These are phyloP conservation scores for Boleophthalmus pectinirostris DNA, from an alignment of 2,113 vertebrate genomes.

Conservation along the genomic window DNA sequence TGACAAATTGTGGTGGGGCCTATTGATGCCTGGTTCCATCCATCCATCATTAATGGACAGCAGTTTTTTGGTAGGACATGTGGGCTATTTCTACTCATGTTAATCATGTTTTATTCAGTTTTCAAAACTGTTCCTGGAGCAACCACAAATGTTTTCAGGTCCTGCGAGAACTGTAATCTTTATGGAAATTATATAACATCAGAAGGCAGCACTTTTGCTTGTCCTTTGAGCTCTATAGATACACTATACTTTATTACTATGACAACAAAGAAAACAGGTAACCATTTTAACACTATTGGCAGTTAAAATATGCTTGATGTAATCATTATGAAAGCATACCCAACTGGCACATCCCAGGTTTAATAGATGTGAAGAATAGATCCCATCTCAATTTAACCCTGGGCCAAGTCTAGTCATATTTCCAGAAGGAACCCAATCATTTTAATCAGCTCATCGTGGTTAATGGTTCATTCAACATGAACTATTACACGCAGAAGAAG, in stretches of 20 bases:
- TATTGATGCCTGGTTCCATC: no score
- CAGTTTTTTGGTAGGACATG: neutral
- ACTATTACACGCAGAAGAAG: neutral
- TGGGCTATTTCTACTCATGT: no score
- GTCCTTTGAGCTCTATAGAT: neutral
- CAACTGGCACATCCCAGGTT: neutral
- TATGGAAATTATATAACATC: neutral
- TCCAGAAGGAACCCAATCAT: conserved; percentile 3
- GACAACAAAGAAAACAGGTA: neutral
- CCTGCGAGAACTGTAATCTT: neutral
- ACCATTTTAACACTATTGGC: neutral
- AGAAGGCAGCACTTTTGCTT: neutral
- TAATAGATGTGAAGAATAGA: neutral
- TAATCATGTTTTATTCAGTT: neutral
- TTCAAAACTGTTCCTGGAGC: neutral
- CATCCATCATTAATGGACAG: no score
- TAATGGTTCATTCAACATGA: conserved; percentile 1
- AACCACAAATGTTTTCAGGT: neutral
- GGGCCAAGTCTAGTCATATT: neutral
- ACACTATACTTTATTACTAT: no score
- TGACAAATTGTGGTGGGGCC: neutral
- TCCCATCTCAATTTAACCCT: neutral
- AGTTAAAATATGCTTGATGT: neutral
- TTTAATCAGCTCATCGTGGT: neutral
- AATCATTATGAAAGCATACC: neutral